These are phyloP conservation scores for Zapornia atra DNA, from an alignment of 2,113 vertebrate species.

Conservation along the genomic window DNA sequence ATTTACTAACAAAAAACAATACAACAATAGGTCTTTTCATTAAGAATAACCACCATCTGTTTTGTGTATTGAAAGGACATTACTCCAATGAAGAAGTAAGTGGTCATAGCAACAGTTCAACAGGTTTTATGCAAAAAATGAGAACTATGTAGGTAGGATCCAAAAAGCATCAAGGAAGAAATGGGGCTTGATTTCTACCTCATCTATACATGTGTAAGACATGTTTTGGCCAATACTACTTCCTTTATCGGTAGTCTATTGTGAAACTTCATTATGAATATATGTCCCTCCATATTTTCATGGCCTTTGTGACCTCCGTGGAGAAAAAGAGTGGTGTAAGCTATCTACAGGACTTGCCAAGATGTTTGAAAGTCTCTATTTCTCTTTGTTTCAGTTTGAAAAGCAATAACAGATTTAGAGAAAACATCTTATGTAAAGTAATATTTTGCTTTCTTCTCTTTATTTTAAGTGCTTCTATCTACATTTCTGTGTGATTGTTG, in stretches of 20 bases:
- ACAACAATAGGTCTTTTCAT: neutral
- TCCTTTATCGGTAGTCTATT: neutral
- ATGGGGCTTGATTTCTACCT: neutral
- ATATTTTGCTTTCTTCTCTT: neutral
- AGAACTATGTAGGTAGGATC: neutral
- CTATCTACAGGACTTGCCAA: neutral
- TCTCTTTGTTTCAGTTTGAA: neutral
- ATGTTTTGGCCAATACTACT: neutral
- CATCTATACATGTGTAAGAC: neutral
- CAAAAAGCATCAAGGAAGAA: neutral
- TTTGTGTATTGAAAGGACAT: neutral
- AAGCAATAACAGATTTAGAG: neutral
- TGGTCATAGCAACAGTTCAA: constrained; percentile 2
- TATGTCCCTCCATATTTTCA: neutral
- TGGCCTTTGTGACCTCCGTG: neutral
- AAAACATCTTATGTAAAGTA: neutral
- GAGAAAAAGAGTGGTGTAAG: neutral
- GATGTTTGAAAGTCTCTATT: neutral
- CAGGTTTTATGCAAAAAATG: constrained; percentile 18
- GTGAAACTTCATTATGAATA: neutral
- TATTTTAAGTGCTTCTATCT: neutral
- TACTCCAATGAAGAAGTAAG: constrained; percentile 26
- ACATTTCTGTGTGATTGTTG: neutral
- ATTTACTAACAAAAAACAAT: neutral
- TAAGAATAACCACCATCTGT: neutral